phyloP scores from a whole-genome alignment of 2,888 invertebrate species.

The Steinernema carpocapsae region DNA sequence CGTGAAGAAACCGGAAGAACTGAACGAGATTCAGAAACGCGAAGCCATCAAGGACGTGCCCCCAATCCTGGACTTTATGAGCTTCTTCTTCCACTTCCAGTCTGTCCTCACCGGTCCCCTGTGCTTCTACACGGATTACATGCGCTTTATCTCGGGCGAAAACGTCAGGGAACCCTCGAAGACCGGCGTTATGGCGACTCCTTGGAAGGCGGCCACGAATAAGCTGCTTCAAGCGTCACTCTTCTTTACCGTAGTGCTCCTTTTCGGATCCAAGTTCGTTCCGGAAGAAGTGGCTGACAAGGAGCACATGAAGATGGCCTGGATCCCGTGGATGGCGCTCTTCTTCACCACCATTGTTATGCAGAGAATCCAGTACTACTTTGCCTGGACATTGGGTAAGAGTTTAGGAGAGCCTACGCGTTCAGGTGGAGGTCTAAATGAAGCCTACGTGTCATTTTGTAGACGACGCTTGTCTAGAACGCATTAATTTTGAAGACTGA shows the following conservation, averaged over 20 bases:
- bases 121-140: constrained; percentile 90
- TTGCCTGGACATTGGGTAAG: constrained; percentile 68
- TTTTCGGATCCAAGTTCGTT: constrained; percentile 39
- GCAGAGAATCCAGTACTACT: constrained; percentile 69
- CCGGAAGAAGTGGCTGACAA: constrained; percentile 43
- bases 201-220: constrained; percentile 37
- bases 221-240: constrained; percentile 38
- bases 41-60: constrained; percentile 79
- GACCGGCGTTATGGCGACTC: background rate
- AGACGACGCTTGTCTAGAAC: no score
- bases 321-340: constrained; percentile 50
- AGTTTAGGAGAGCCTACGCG: no score
- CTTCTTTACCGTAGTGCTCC: constrained; percentile 34
- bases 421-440: no score
- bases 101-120: constrained; percentile 92
- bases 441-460: no score
- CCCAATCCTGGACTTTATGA: constrained; percentile 82
- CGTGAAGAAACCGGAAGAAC: constrained; percentile 74
- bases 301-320: constrained; percentile 44
- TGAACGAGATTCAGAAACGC: constrained; percentile 78
- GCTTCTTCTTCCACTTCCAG: constrained; percentile 88
- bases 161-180: constrained; percentile 57
- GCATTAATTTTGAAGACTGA: no score
- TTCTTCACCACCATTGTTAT: constrained; percentile 60
- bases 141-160: constrained; percentile 84